Base-by-base conservation (phyloP, 2,888 invertebrate genomes). In the Agrilus mali region DNA sequence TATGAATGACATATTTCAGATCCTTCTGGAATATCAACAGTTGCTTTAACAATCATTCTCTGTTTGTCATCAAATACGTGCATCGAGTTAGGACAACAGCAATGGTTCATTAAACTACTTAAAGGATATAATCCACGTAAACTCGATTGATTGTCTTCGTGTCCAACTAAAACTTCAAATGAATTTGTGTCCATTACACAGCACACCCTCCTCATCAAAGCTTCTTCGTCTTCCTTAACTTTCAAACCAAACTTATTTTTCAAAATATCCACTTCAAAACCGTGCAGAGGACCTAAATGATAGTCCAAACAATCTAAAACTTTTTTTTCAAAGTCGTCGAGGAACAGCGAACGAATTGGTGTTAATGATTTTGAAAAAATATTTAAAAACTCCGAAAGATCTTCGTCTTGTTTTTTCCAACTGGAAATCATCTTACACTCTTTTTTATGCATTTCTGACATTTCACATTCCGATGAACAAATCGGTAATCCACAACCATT, bases 1-100 rank as follows among this genome's bases (percentile, higher is more conserved):
- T 85, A 85, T 36, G 77, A 74, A 40, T 78, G 74, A 39, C 76
- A 77, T 47, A 85, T 71, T 64, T 83, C 82, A 8, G 71, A 61
- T 16, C 77, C 78, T 44, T 71, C 69, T 38, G 61, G 59, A 47
- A 85, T 82, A 7, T 70, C 66, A 44, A 70, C 69, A 0, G 74
- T 68, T 2, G 82, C 78, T 56, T 70, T 73, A 0, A 80, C 71
- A 22, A 73, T 68, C 73, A 83, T 76, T 52, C 70, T 67, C 41
- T 70, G 69, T 34, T 74, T 63, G 1, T 57, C 59, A 53, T 79
- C 76, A 53, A 77, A 82, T 40, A 71, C 71, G 53, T 78, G 76
- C 39, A 73, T 71, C 1, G 79, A 77, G 58, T 84, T 85, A 5
- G 84, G 77, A 20, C 70, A 64, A 58, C 85, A 85, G 43, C 67